Percentiles rank a stretch among this genome's conserved stretches.
Conservation (phyloP, 2,797 vertebrate species). For the Thunnus albacares region DNA sequence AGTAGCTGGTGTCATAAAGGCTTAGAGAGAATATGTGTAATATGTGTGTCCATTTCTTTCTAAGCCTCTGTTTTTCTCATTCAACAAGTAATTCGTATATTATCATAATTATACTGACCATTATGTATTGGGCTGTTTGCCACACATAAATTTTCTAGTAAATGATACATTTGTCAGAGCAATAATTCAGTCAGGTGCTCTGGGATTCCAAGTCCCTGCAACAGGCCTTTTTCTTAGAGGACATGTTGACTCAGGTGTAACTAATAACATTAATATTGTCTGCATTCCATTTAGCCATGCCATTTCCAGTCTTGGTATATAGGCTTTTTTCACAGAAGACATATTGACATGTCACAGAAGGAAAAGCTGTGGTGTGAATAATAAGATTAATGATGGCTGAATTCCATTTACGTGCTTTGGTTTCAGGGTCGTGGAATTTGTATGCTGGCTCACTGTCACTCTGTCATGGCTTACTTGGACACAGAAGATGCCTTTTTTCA, state of each 20-base stretch:
- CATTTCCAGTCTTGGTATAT: not conserved
- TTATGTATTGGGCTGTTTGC: constrained; percentile 10
- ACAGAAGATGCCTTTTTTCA: no score
- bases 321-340: no score
- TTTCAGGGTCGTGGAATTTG: no score
- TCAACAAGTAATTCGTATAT: constrained; percentile 12
- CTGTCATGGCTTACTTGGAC: no score
- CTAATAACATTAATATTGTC: constrained; percentile 4
- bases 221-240: not conserved
- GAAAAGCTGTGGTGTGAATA: no score
- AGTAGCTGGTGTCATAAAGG: constrained; percentile 1
- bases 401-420: no score
- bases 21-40: not conserved
- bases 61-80: not conserved
- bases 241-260: constrained; percentile 19
- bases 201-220: not conserved
- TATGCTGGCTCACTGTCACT: no score
- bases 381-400: no score
- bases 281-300: not conserved
- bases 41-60: not conserved
- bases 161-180: not conserved
- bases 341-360: no score
- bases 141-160: not conserved
- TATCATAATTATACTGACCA: not conserved
- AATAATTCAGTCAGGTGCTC: not conserved